Evolutionary conservation across 2,888 invertebrate genomes (phyloP).

Genomic region (Euclidia mi): DNA sequence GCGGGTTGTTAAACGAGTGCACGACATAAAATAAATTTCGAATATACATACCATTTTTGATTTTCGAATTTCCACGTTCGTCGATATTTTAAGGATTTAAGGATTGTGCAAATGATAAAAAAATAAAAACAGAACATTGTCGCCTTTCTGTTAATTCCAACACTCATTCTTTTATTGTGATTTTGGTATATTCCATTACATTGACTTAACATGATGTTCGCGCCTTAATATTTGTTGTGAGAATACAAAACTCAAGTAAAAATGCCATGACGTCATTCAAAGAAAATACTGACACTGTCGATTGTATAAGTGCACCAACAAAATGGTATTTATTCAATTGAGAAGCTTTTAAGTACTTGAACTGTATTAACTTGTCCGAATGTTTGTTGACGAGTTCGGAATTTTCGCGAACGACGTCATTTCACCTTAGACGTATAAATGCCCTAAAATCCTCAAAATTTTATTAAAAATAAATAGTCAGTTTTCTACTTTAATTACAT

Average conservation of each 20-base stretch:
- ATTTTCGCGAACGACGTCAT: conserved; percentile 69
- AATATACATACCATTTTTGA: conserved; percentile 85
- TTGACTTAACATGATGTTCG: conserved; percentile 72
- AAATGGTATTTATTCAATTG: conserved; percentile 32
- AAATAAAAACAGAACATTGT: conserved; percentile 78
- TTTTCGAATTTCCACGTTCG: conserved; percentile 70
- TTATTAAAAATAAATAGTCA: conserved; percentile 84
- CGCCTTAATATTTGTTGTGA: conserved; percentile 90
- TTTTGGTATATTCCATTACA: conserved; percentile 85
- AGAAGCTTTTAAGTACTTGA: conserved; percentile 47
- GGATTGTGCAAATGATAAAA: conserved; percentile 74
- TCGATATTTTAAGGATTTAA: conserved; percentile 68
- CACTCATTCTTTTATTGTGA: conserved; percentile 90
- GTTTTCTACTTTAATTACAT: conserved; percentile 81
- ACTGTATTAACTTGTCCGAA: conserved; percentile 14
- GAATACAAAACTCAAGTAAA: conserved; percentile 76
- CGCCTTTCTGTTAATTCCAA: conserved; percentile 89
- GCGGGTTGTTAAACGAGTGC: conserved; percentile 82
- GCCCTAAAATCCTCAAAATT: conserved; percentile 73
- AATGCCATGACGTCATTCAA: conserved; percentile 71
- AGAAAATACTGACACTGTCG: conserved; percentile 38
- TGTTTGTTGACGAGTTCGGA: conserved; percentile 33
- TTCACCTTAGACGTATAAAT: conserved; percentile 68
- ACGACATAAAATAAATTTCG: conserved; percentile 80
- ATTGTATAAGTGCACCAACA: conserved; percentile 15